Evolutionary conservation across 2,797 vertebrate species (phyloP).

Genomic region (Pangasius mekongensis): DNA sequence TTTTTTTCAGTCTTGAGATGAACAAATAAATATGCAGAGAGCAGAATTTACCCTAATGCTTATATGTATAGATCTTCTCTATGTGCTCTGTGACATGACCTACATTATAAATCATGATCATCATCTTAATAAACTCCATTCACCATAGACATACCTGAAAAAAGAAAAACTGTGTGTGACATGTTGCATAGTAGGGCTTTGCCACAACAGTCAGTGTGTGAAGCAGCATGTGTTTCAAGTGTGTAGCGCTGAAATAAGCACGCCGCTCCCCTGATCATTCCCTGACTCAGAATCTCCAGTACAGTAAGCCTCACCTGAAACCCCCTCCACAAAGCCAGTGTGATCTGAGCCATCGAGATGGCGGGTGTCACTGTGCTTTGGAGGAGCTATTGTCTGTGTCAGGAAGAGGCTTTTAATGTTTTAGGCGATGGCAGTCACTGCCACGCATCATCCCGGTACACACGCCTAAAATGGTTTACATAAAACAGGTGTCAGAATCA

Average conservation of each 20-base stretch:
- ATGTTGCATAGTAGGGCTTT: conserved; percentile 30
- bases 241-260: conserved; percentile 26
- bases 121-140: neutral
- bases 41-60: neutral
- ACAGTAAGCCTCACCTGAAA: conserved; percentile 75
- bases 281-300: conserved; percentile 52
- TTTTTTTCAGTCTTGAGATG: neutral
- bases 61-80: neutral
- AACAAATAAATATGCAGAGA: neutral
- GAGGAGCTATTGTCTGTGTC: conserved; percentile 77
- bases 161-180: conserved; percentile 20
- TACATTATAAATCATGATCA: conserved; percentile 7
- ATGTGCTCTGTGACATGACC: neutral
- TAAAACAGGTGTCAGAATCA: conserved; percentile 79
- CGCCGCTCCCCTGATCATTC: conserved; percentile 35
- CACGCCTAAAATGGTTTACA: conserved; percentile 77
- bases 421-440: conserved; percentile 71
- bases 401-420: conserved; percentile 71
- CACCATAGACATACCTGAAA: neutral
- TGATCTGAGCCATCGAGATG: conserved; percentile 75
- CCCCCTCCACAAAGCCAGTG: conserved; percentile 72
- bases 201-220: conserved; percentile 39
- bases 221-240: conserved; percentile 37
- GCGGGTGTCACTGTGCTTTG: conserved; percentile 73
- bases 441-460: conserved; percentile 61